Evolutionary conservation across 1,140 invertebrate genomes (phyloP), one percentile per base, ranked within the genome.

Genomic region (Drosophila athabasca): DNA sequence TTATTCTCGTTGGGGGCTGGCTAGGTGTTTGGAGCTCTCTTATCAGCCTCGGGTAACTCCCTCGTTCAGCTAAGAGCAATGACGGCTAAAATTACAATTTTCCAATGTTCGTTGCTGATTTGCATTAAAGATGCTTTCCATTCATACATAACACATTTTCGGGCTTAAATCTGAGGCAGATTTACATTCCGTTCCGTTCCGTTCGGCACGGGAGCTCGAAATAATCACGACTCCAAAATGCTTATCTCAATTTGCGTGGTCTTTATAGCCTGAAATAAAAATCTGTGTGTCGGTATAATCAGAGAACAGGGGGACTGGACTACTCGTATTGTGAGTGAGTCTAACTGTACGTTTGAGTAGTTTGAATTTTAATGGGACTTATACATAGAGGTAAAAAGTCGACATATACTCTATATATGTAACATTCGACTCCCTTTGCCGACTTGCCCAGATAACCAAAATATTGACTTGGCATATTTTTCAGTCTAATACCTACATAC

Each of bases 31-130:
- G 70, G 15, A 45, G 66, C 44, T 26, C 58, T 31, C 57, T 64
- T 65, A 65, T 65, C 62, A 35, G 17, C 26, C 13, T 67, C 53
- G 61, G 35, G 35, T 39, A 39, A 39, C 35, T 39, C 35, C 35
- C 35, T 13, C 35, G 35, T 39, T 73, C 62, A 48, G 81, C 65
- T 78, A 58, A 70, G 80, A 83, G 72, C 76, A 79, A 75, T 87
- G 82, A 78, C 82, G 77, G 78, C 57, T 46, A 53, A 43, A 74
- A 46, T 62, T 53, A 79, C 43, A 78, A 65, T 57, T 58, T 43
- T 35, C 68, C 26, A 52, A 49, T 57, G 19, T 3, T 46, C 17
- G 26, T 43, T 26, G 65, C 69, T 78, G 62, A 70, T 60, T 64
- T 62, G 51, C 11, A 39, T 39, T 13, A 13, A 22, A 59, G 53